These are phyloP conservation scores for Alcis repandata DNA, from an alignment of 2,888 invertebrate species.

Conservation along the genomic window DNA sequence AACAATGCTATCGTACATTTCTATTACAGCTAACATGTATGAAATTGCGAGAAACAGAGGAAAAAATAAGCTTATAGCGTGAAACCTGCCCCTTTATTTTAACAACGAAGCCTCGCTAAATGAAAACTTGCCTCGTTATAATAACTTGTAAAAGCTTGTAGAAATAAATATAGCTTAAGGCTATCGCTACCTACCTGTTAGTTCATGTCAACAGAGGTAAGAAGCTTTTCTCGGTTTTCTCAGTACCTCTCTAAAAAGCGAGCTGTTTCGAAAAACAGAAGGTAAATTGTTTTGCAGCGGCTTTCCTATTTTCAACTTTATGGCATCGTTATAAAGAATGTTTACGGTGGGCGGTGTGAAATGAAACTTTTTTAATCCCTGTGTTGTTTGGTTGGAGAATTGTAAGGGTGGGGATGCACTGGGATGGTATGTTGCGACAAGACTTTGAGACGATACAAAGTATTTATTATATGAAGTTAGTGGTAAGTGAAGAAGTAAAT, in stretches of 20 bases:
- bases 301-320: constrained; percentile 23
- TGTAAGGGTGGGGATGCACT: constrained; percentile 5
- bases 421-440: neutral
- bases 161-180: constrained; percentile 19
- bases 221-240: constrained; percentile 25
- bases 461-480: too few species aligned
- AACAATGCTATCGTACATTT: too few species aligned
- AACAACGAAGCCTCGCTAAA: constrained; percentile 14
- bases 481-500: too few species aligned
- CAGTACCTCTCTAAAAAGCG: constrained; percentile 19
- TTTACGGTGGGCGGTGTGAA: constrained; percentile 13
- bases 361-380: constrained; percentile 36
- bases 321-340: constrained; percentile 15
- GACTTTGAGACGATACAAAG: too few species aligned
- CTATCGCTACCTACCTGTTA: constrained; percentile 11
- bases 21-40: neutral
- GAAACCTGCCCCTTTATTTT: neutral
- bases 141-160: constrained; percentile 17
- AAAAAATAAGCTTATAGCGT: neutral
- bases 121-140: constrained; percentile 20
- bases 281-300: constrained; percentile 20
- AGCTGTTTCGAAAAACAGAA: constrained; percentile 19
- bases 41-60: neutral
- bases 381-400: constrained; percentile 33
- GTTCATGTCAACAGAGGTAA: constrained; percentile 33